Evolutionary conservation across 2,113 vertebrate species (phyloP), one percentile per base, ranked within the genome.

Genomic region (Andinoacara biseriatus): DNA sequence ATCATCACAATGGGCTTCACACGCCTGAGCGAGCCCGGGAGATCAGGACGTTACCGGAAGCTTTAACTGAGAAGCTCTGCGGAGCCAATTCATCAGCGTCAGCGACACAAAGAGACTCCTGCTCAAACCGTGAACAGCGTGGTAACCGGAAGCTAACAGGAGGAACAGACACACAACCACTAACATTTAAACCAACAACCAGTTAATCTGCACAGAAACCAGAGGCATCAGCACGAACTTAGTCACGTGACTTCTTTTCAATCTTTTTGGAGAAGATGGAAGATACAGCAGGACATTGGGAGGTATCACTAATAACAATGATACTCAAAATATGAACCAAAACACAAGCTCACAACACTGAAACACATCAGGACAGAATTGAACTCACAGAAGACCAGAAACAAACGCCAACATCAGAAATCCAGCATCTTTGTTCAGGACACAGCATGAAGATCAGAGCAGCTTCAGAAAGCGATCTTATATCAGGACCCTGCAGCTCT

Each of bases 1-100:
- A 86, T 90, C 75, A 82, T 84, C 74, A 92, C 90, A 92, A 91
- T 31, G 87, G 85, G 2, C 58, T 62, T 84, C 46, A 61, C 33
- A 58, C 15, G 83, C 78, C 78, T 17, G 58, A 57, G 63, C 8
- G 80, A 87, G 77, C 59, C 86, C 9, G 65, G 49, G 65, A 74
- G 60, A 76, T 3, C 84, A 40, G 76, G 61, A 58, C 35, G 84
- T 31, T 43, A 54, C 79, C 79, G 81, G 65, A 82, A 76, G 76
- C 54, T 59, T 3, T 43, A 29, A 24, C 14, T 1, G 65, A 60
- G 63, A 35, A 74, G 29, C 59, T 56, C n/a, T 60, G 24, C 58
- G n/a, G 35, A 31, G 79, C n/a, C 7, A 15, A 6, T 60, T 24
- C 5, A 4, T 38, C 58, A 72, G 22, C 7, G 65, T 72, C 62